Base-by-base conservation (phyloP, 2,113 vertebrate genomes). In the Podarcis raffonei region DNA sequence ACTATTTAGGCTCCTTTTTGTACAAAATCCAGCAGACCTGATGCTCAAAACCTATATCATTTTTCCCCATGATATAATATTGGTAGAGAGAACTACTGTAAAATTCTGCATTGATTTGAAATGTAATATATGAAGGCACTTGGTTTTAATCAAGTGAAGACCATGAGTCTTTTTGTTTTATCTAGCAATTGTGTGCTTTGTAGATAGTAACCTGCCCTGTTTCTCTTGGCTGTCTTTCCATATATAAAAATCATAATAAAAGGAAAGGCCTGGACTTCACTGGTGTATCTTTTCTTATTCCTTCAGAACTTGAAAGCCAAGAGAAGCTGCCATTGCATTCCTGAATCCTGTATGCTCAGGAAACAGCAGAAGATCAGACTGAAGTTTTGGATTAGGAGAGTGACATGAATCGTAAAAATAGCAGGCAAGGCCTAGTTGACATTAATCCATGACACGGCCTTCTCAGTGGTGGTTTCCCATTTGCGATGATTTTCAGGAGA, bases 1-100 rank as follows among this genome's bases (percentile, higher is more conserved):
- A 82, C 92, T 92, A 53, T 87, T 81, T 92, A 90, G 83, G 90
- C 81, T 94, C 91, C 82, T 93, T 92, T 96, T 95, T 90, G 91
- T 68, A 92, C 84, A 95, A 89, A 93, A 93, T 82, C 95, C 79
- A 79, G 91, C 86, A 92, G 82, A 20, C 74, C 20, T 89, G 83
- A 87, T 89, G 79, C 91, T 95, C 87, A 94, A 94, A 92, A 84
- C 37, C 84, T 92, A 91, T 91, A 86, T 87, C 39, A 78, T 66
- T 12, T 22, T 4, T 1, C 12, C 22, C 37, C 20, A 25, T 20
- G 9, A 87, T 79, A 69, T 86, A 32, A 69, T 79, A 68, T 79
- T 62, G 79, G 90, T 30, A 37, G 85, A 62, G 92, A 62, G 87
- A 2, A 20, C 27, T 75, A 84, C 1, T 1, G 13, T 87, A 86